Percentiles rank a stretch among this genome's conserved stretches.
These are phyloP conservation scores for Yasuhikotakia modesta DNA, from an alignment of 2,797 vertebrate species.

Conservation along the genomic window DNA sequence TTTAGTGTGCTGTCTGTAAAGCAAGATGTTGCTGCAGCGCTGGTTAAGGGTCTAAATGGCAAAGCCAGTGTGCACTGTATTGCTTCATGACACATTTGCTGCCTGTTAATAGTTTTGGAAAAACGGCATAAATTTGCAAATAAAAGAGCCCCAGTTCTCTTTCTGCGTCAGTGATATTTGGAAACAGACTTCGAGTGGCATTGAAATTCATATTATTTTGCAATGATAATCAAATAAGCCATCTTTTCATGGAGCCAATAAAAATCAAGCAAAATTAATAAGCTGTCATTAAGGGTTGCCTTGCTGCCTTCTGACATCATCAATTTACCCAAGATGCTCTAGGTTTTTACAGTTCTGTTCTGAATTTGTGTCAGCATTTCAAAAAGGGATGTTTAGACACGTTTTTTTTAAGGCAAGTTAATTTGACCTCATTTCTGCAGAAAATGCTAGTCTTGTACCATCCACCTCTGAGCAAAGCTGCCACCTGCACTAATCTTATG, in stretches of 20 bases:
- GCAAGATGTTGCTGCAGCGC: not conserved
- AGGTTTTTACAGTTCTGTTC: not conserved
- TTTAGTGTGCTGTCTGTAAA: no score
- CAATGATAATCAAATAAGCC: not conserved
- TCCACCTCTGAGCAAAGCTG: conserved; percentile 12
- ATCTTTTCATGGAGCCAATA: conserved; percentile 8
- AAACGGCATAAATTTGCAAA: not conserved
- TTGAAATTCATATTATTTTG: not conserved
- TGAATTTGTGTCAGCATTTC: not conserved
- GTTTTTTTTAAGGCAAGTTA: conserved; percentile 11
- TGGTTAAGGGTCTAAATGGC: not conserved
- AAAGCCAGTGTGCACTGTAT: no score
- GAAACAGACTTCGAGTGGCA: not conserved
- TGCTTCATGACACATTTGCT: conserved; percentile 7
- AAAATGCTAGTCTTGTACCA: conserved; percentile 19
- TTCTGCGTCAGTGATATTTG: not conserved
- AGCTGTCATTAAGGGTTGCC: not conserved
- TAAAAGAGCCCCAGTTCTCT: not conserved
- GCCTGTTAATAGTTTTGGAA: conserved; percentile 9
- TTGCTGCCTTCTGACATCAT: conserved; percentile 8
- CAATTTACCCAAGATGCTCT: not conserved
- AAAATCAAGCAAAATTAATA: conserved; percentile 24
- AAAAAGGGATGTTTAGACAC: not conserved
- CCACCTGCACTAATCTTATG: conserved; percentile 27
- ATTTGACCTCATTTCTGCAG: conserved; percentile 8